Conservation (phyloP, 2,113 vertebrate species). For the Thalassarche chlororhynchos region DNA sequence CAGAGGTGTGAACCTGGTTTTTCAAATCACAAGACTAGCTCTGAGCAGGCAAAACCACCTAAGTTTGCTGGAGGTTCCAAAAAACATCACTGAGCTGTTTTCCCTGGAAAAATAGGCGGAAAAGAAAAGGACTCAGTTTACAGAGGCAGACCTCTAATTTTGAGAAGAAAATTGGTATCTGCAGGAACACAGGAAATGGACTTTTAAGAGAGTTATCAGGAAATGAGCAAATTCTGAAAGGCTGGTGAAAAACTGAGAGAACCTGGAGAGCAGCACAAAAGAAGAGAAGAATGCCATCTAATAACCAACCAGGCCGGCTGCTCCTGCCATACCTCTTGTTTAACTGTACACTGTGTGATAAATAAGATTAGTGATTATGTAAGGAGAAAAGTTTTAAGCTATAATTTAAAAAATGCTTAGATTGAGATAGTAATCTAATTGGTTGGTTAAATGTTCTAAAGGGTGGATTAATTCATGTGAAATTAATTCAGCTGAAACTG, state of each 20-base stretch:
- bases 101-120: background rate
- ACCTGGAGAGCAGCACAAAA: constrained; percentile 7
- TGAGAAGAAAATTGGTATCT: background rate
- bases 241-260: background rate
- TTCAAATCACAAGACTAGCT: background rate
- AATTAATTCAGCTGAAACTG: background rate
- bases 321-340: background rate
- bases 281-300: background rate
- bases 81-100: background rate
- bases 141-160: background rate
- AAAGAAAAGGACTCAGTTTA: background rate
- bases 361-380: background rate
- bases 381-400: background rate
- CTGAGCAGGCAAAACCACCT: background rate
- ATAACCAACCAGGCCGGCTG: background rate
- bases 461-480: background rate
- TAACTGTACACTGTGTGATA: background rate
- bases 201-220: background rate
- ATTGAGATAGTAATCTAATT: background rate
- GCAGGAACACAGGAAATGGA: background rate
- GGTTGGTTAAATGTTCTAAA: background rate
- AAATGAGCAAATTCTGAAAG: constrained; percentile 3
- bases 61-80: background rate
- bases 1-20: background rate
- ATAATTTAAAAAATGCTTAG: background rate